phyloP scores from a whole-genome alignment of 2,113 vertebrate species.

The Taxidea taxus region DNA sequence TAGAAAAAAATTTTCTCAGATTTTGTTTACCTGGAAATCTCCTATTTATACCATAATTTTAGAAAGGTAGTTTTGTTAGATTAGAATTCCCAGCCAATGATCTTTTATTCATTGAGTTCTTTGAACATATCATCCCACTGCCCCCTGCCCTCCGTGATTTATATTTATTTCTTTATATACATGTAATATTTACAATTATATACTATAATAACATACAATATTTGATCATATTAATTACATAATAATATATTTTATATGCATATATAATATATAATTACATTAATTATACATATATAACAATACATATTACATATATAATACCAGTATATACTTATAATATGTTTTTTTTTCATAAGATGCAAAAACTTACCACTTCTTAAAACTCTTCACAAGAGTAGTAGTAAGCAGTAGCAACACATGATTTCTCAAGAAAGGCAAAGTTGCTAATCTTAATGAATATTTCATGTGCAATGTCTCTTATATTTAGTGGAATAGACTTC shows the following conservation, averaged over 20 bases:
- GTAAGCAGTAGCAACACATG: neutral
- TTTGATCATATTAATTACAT: neutral
- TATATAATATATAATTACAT: too few species aligned
- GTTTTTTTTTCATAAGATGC: neutral
- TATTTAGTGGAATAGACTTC: neutral
- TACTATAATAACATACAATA: too few species aligned
- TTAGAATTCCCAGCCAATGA: neutral
- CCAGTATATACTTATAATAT: neutral
- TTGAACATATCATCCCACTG: neutral
- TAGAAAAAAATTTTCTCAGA: neutral
- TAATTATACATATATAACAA: neutral
- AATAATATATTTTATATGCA: neutral
- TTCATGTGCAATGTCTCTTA: neutral
- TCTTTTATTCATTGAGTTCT: neutral
- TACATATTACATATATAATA: neutral
- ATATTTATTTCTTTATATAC: neutral
- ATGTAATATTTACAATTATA: neutral
- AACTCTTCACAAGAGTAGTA: neutral
- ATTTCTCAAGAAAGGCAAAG: neutral
- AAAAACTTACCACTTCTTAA: neutral
- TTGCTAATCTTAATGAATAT: neutral
- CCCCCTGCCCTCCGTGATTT: neutral
- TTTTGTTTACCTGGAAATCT: neutral
- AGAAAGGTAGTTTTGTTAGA: neutral
- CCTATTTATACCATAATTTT: neutral